Percentiles rank a stretch among this genome's conserved stretches.
These are phyloP conservation scores for Sesia bembeciformis DNA, from an alignment of 2,888 invertebrate species.

Conservation along the genomic window DNA sequence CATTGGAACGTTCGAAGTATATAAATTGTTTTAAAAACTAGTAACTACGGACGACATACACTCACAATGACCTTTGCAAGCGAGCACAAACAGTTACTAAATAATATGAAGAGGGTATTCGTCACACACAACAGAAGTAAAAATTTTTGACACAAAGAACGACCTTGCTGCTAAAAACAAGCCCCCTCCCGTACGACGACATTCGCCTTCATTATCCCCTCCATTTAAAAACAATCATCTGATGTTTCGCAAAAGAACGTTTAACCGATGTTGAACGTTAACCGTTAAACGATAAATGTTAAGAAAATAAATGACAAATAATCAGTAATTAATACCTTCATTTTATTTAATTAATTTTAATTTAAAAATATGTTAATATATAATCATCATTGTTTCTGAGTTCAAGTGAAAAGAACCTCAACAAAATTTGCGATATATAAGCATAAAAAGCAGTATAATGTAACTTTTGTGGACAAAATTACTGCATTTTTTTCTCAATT, in stretches of 20 bases:
- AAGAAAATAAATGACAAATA: too few species aligned
- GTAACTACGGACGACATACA: slow-evolving; percentile 46
- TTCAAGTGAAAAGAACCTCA: too few species aligned
- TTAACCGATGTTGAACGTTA: too few species aligned
- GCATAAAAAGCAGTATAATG: too few species aligned
- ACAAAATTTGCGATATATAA: too few species aligned
- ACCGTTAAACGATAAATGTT: too few species aligned
- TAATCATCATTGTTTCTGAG: too few species aligned
- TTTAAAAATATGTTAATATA: too few species aligned
- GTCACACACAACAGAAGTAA: slow-evolving; percentile 40
- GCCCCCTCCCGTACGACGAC: slow-evolving; percentile 52
- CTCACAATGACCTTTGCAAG: slow-evolving; percentile 43
- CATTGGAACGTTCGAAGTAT: slow-evolving; percentile 80
- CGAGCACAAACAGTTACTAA: slow-evolving; percentile 50
- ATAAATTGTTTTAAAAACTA: slow-evolving; percentile 43
- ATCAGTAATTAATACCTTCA: too few species aligned
- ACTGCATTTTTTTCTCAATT: too few species aligned
- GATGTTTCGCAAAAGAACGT: slow-evolving; percentile 1
- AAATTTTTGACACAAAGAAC: slow-evolving; percentile 77
- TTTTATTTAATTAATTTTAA: too few species aligned
- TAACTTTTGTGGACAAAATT: too few species aligned
- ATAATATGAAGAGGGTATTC: slow-evolving; percentile 48
- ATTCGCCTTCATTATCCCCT: slow-evolving; percentile 16
- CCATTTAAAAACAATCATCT: slow-evolving; percentile 6
- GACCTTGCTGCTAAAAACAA: slow-evolving; percentile 76